Base-by-base conservation (phyloP, 2,797 vertebrate genomes). In the Cichlasoma orientale region DNA sequence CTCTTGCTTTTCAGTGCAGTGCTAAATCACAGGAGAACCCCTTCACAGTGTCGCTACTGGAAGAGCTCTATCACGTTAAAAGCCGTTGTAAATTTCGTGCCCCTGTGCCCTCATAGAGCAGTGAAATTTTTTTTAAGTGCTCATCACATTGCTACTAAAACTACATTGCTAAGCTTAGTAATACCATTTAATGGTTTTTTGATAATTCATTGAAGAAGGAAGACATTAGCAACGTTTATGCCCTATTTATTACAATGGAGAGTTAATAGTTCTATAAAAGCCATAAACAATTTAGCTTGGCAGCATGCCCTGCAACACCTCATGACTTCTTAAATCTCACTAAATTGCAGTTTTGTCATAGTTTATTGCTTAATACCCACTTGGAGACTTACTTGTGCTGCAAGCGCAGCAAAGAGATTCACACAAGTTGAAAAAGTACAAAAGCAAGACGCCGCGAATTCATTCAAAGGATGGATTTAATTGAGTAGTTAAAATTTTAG, bases 161-260 rank as follows among this genome's bases (percentile, higher is more conserved):
- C 38, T 13, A 12, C 21, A 25, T 41, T 19, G 5, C 33, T 5
- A 10, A 13, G 44, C 36, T 33, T 25, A 71, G 75, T 12, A n/a
- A 11, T 16, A 18, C 25, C 72, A 57, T 82, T 86, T 79, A 79
- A 75, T 33, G 19, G 4, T 47, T 68, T 85, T 82, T 70, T 63
- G 36, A 76, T 68, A 79, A 83, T 82, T 78, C 70, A 89, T 86
- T 71, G 61, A 80, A 79, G 36, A 74, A 25, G 16, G 72, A 76
- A 58, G 29, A 57, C 50, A 78, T 75, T 41, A 4, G 63, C 36
- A 59, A 44, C 31, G 7, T 78, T 81, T 47, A 71, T 66, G 57
- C 14, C 50, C 68, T 57, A 54, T 71, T 80, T 82, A 75, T 83
- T 59, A 36, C 23, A 72, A 4, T 0, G 6, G 38, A 44, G 57